phyloP scores from a whole-genome alignment of 2,113 vertebrate genomes.

The Arizona elegans region DNA sequence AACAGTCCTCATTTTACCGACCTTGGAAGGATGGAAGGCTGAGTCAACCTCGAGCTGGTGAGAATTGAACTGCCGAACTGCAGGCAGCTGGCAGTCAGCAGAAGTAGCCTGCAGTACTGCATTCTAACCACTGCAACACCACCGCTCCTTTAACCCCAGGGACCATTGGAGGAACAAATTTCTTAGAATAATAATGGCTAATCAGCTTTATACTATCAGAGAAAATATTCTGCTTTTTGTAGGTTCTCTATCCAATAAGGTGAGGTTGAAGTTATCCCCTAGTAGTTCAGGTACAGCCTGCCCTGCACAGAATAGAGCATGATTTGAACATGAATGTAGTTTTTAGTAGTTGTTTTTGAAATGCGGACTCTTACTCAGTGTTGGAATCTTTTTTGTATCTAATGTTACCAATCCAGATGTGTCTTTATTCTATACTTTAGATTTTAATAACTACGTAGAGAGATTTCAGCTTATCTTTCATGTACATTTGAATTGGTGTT shows the following conservation, averaged over 20 bases:
- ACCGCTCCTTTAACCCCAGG: conserved; percentile 34
- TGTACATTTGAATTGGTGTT: background rate
- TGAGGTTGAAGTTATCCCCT: background rate
- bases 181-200: conserved; percentile 58
- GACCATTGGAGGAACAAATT: conserved; percentile 16
- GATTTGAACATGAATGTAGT: background rate
- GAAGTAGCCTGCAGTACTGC: background rate
- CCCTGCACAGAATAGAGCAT: background rate
- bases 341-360: background rate
- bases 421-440: background rate
- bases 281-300: background rate
- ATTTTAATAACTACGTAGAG: background rate
- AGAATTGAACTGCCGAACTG: background rate
- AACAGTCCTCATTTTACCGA: background rate
- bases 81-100: background rate
- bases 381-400: background rate
- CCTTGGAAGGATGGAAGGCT: background rate
- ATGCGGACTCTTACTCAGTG: background rate
- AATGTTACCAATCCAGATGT: background rate
- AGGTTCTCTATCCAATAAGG: background rate
- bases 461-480: background rate
- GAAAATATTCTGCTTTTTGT: conserved; percentile 52
- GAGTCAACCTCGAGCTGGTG: background rate
- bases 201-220: conserved; percentile 61
- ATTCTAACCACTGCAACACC: background rate